Evolutionary conservation across 1,140 invertebrate genomes (phyloP), one percentile per base, ranked within the genome.

Genomic region (Teleogryllus occipitalis): DNA sequence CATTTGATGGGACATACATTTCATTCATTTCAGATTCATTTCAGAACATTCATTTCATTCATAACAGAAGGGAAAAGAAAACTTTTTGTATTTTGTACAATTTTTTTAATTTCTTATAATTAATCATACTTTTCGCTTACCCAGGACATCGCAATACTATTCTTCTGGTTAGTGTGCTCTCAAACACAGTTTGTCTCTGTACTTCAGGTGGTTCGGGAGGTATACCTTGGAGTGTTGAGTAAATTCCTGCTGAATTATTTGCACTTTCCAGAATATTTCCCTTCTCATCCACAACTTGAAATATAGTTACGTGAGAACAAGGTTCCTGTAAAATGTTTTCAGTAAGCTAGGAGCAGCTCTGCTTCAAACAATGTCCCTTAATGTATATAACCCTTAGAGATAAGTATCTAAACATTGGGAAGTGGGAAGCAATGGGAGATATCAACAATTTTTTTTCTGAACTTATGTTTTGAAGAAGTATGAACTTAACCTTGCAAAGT

Each of bases 161-260:
- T 22, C 14, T 78, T n/a, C 15, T 10, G 14, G 74, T 81, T 18
- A 8, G 46, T 74, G 80, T 74, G 21, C 76, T 21, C 78, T 81
- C 80, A 73, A 73, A 81, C n/a, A 74, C 12, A 54, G 88, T 86
- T n/a, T 81, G 82, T 73, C 87, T 85, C 76, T 83, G 83, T 3
- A 89, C 84, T 74, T 83, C 80, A 78, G 86, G 85, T 47, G 83
- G 80, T n/a, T 86, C 79, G 15, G 81, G 82, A 7, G 90, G 89
- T 47, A 89, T 82, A 22, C 82, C 85, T 86, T 91, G 89, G 27
- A 84, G 15, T 78, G 89, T 84, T 8, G 90, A 89, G 85, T 88
- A 91, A 78, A 90, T 86, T 47, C 89, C 90, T 47, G 87, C 89
- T 73, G 88, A 89, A 82, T 91, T 91, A 82, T 91, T 91, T 2